Conservation (phyloP, 2,113 vertebrate genomes). For the Oreotrochilus melanogaster region DNA sequence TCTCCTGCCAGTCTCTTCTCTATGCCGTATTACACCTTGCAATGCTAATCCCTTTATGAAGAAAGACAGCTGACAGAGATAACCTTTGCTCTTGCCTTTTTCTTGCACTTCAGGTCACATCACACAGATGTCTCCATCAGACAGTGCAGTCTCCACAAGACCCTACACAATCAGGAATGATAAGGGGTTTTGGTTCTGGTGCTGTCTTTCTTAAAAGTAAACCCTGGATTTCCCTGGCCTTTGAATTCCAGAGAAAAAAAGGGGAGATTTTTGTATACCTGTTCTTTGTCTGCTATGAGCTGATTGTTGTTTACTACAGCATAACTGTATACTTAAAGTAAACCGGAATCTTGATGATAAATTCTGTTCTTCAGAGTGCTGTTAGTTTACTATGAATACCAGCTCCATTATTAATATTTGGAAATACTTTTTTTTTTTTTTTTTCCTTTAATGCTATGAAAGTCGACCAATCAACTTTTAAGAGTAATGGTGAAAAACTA, state of each 20-base stretch:
- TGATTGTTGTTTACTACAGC: background rate
- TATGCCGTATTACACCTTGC: background rate
- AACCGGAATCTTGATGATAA: background rate
- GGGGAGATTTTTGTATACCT: background rate
- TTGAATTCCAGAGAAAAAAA: background rate
- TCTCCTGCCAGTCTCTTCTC: background rate
- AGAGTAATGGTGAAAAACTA: background rate
- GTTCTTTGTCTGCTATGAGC: background rate
- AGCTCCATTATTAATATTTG: background rate
- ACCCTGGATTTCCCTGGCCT: background rate
- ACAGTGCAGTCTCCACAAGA: background rate
- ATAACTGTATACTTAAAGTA: background rate
- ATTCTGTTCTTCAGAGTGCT: background rate
- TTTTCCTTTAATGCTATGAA: background rate
- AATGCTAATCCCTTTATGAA: constrained; percentile 54
- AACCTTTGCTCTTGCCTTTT: constrained; percentile 47
- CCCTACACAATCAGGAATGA: background rate
- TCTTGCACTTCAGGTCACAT: background rate
- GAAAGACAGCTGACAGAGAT: constrained; percentile 19
- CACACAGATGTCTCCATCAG: constrained; percentile 24
- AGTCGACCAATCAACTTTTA: background rate
- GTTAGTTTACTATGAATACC: background rate
- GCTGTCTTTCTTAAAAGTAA: background rate
- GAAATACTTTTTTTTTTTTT: background rate
- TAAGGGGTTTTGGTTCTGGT: constrained; percentile 8